Evolutionary conservation across 2,113 vertebrate species (phyloP).

Genomic region (Theristicus caerulescens): DNA sequence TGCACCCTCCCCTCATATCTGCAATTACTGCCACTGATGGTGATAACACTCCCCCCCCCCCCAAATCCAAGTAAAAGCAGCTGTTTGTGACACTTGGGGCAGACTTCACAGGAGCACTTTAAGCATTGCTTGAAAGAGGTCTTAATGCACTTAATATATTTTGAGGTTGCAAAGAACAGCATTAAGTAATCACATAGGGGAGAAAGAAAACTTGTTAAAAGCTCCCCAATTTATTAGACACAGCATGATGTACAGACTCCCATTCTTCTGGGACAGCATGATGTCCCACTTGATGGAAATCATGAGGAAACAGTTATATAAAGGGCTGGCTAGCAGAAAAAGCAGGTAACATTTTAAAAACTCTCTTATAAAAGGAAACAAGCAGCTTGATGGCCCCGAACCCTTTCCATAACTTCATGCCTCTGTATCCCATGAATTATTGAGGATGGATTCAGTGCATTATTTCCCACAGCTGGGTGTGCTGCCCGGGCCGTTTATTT

Average conservation of each 20-base stretch:
- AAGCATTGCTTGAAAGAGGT: conserved; percentile 9
- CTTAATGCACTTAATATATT: conserved; percentile 31
- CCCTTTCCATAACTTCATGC: neutral
- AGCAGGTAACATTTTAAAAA: neutral
- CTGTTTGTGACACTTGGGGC: conserved; percentile 34
- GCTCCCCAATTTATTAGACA: conserved; percentile 35
- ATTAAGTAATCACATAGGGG: conserved; percentile 39
- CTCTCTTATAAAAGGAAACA: neutral
- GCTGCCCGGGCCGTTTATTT: neutral
- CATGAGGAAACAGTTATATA: conserved; percentile 7
- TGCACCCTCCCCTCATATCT: neutral
- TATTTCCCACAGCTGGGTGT: neutral
- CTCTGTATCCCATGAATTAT: neutral
- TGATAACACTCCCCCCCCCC: conserved; percentile 23
- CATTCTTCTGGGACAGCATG: conserved; percentile 15
- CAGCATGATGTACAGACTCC: conserved; percentile 13
- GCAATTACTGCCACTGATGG: conserved; percentile 15
- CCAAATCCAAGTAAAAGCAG: conserved; percentile 32
- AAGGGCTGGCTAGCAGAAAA: neutral
- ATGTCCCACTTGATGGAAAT: conserved; percentile 10
- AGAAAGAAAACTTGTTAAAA: conserved; percentile 55
- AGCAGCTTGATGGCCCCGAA: neutral
- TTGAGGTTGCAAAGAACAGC: conserved; percentile 37
- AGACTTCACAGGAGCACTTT: conserved; percentile 27
- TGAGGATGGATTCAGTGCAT: neutral